These are phyloP conservation scores for Pachyseris speciosa DNA, from an alignment of 64 coral and sea anemone species.

Conservation along the genomic window DNA sequence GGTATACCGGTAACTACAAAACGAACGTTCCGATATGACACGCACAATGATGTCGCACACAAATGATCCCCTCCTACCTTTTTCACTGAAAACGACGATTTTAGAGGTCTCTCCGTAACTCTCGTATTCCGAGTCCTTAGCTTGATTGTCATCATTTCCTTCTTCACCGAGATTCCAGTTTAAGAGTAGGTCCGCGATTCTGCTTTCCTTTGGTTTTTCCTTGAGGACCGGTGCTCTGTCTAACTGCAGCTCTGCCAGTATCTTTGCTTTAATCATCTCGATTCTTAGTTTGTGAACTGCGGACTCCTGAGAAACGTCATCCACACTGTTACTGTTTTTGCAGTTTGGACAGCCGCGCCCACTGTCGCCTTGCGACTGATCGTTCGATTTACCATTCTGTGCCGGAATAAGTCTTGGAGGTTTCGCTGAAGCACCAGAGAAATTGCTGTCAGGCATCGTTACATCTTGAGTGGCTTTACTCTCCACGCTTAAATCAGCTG, in stretches of 20 bases:
- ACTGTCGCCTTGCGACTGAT: neutral
- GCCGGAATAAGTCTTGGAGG: neutral
- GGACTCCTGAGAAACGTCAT: neutral
- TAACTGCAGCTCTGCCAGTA: conserved; percentile 11
- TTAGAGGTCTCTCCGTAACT: conserved; percentile 1
- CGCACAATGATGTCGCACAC: neutral
- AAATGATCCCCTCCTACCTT: neutral
- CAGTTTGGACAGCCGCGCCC: neutral
- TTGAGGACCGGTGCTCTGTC: neutral
- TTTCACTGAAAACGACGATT: conserved; percentile 18
- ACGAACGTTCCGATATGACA: neutral
- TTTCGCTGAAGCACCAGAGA: neutral
- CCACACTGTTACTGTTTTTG: neutral
- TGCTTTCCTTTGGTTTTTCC: neutral
- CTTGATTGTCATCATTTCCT: neutral
- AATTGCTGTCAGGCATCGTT: neutral
- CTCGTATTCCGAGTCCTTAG: neutral
- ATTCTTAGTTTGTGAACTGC: neutral
- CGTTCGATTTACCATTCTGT: neutral
- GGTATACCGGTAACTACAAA: too few species aligned
- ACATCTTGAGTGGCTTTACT: neutral
- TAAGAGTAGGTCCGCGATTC: neutral
- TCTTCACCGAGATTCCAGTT: conserved; percentile 12
- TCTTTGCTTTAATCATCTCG: conserved; percentile 30
- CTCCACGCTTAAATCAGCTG: neutral